Conservation (phyloP, 2,113 vertebrate genomes). For the Halcyon malimbica region DNA sequence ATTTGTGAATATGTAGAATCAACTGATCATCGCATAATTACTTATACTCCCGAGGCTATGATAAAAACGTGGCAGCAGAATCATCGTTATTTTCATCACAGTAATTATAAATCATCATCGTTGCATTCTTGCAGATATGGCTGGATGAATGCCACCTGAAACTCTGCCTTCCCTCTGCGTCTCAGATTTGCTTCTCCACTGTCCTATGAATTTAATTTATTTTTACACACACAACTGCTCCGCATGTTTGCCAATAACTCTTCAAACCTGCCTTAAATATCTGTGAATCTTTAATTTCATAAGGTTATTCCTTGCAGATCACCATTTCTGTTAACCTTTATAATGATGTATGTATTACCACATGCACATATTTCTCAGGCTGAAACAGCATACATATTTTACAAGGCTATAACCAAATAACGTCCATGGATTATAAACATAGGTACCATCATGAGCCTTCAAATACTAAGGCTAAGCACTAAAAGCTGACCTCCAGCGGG, state of each 20-base stretch:
- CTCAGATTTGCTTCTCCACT: neutral
- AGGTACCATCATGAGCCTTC: neutral
- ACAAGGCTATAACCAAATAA: constrained; percentile 19
- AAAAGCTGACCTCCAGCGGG: neutral
- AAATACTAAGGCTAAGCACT: neutral
- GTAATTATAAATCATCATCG: constrained; percentile 57
- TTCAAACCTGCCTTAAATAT: neutral
- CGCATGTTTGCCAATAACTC: neutral
- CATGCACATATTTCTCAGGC: neutral
- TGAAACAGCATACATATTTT: neutral
- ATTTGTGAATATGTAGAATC: constrained; percentile 61
- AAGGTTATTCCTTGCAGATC: neutral
- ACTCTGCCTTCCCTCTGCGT: neutral
- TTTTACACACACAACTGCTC: neutral
- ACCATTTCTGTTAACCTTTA: constrained; percentile 18
- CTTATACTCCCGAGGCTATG: constrained; percentile 35
- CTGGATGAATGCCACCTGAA: constrained; percentile 55
- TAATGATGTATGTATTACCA: neutral
- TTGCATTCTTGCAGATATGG: constrained; percentile 24
- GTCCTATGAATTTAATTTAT: neutral
- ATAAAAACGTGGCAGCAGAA: constrained; percentile 27
- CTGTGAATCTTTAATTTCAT: neutral
- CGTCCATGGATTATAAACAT: neutral
- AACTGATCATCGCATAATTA: constrained; percentile 61
- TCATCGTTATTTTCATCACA: constrained; percentile 55